Evolutionary conservation across 2,888 invertebrate species (phyloP).

Genomic region (Athalia rosae): DNA sequence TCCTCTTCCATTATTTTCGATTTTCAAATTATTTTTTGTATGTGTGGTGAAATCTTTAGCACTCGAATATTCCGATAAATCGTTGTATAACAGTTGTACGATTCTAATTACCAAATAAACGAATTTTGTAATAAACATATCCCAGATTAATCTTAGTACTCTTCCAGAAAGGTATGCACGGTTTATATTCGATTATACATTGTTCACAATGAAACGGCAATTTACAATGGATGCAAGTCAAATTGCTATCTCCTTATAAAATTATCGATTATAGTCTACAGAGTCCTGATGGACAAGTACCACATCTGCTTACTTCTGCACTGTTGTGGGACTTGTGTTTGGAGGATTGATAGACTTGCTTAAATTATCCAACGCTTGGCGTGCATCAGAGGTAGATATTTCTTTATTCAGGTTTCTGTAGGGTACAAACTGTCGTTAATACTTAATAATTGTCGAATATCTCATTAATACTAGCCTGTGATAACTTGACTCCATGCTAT

Average conservation of each 20-base stretch:
- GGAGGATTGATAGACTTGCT: neutral
- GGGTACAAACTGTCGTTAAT: neutral
- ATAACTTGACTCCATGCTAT: slow-evolving; percentile 2
- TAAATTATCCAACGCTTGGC: neutral
- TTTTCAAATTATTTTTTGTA: neutral
- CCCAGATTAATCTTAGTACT: neutral
- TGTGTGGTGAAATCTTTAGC: slow-evolving; percentile 37
- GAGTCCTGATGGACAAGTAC: too few species aligned
- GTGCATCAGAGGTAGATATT: neutral
- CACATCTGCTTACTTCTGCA: neutral
- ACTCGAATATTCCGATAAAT: slow-evolving; percentile 44
- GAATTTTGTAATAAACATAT: slow-evolving; percentile 59
- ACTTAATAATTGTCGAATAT: too few species aligned
- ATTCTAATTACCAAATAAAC: slow-evolving; percentile 63
- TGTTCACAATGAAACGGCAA: too few species aligned
- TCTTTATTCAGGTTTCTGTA: neutral
- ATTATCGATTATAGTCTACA: too few species aligned
- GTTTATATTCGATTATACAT: too few species aligned
- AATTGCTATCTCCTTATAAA: too few species aligned
- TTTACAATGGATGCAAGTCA: too few species aligned
- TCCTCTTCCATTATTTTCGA: slow-evolving; percentile 41
- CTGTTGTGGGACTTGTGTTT: neutral
- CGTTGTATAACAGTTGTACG: slow-evolving; percentile 59
- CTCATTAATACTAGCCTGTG: slow-evolving; percentile 11
- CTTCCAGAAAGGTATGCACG: too few species aligned